Conservation (phyloP, 1,140 invertebrate genomes). For the Aplysia californica region DNA sequence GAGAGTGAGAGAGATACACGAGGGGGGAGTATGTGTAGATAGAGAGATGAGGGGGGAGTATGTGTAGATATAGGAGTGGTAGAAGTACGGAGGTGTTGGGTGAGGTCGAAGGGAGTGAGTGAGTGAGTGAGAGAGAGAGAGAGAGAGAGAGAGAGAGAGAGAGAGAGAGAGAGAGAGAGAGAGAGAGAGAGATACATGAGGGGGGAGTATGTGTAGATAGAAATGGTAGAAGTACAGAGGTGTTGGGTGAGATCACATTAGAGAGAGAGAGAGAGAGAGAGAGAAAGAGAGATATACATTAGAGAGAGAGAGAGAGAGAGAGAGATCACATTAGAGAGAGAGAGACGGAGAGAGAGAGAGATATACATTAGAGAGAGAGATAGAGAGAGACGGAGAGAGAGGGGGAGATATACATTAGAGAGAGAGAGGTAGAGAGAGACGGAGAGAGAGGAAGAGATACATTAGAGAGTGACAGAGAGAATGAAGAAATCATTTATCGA, state of each 20-base stretch:
- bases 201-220: no score
- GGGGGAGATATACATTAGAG: no score
- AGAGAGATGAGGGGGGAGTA: no score
- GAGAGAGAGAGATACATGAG: no score
- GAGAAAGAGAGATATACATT: neutral
- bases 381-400: neutral
- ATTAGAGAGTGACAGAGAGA: no score
- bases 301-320: neutral
- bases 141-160: neutral
- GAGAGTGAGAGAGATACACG: neutral
- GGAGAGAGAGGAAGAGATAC: slow-evolving; percentile 1
- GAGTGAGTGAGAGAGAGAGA: neutral
- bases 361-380: neutral
- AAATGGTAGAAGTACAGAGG: no score
- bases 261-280: no score
- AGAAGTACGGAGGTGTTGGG: no score
- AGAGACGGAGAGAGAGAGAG: neutral
- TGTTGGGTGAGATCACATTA: neutral
- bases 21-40: neutral
- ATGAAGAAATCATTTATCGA: no score
- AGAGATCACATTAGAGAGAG: neutral
- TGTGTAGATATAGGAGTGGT: no score
- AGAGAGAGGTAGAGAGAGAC: neutral
- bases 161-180: neutral
- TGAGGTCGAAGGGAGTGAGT: no score